Conservation (phyloP, 2,113 vertebrate genomes). For the Corythaeola cristata region DNA sequence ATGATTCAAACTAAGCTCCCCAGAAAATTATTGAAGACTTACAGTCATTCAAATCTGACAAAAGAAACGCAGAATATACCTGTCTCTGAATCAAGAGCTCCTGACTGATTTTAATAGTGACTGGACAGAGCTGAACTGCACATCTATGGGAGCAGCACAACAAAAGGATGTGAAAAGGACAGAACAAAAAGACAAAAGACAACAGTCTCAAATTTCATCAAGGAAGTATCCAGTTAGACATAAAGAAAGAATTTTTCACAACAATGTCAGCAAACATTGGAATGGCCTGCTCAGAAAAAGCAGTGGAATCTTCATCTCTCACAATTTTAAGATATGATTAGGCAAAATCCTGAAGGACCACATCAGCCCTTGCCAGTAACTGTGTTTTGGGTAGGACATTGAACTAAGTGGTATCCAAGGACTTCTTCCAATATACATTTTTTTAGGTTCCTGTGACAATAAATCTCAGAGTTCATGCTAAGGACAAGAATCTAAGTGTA, state of each 20-base stretch:
- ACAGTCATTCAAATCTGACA: background rate
- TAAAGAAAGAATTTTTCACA: background rate
- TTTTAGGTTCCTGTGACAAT: background rate
- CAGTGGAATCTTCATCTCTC: background rate
- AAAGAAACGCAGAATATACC: background rate
- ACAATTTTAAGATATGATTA: background rate
- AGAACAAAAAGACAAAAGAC: background rate
- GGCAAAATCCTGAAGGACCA: background rate
- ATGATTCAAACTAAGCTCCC: background rate
- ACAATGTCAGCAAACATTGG: background rate
- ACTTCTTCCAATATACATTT: background rate
- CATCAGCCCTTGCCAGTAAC: background rate
- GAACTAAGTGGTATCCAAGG: background rate
- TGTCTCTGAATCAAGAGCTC: background rate
- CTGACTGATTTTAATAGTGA: background rate
- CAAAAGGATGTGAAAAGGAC: background rate
- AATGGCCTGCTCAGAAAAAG: background rate
- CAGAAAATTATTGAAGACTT: background rate
- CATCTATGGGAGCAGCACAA: background rate
- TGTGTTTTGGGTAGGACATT: background rate
- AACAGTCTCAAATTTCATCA: background rate
- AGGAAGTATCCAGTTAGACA: background rate
- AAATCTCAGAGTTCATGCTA: background rate
- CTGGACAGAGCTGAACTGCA: background rate
- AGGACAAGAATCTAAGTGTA: background rate